Base-by-base conservation (phyloP, 2,888 invertebrate species). In the Cenopis cana region DNA sequence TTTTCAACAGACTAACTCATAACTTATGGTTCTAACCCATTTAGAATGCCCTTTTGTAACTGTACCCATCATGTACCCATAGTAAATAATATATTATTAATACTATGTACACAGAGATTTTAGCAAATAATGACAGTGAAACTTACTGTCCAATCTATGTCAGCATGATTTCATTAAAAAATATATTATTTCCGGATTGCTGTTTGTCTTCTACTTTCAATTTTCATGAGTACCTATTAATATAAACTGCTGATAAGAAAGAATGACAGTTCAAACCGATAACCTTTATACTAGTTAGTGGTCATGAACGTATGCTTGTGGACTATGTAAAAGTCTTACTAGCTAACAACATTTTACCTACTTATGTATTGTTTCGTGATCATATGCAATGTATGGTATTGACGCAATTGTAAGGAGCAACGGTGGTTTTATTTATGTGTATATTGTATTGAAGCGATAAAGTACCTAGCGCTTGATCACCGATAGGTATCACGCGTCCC, bases 401-500 rank as follows among this genome's bases (percentile, higher is more conserved):
- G 18, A 9, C 2, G 50, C 18, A 17, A 50, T 50, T 46, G n/a
- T n/a, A 6, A 12, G n/a, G 46, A 46, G n/a, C 41, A 46, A 46
- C 14, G 8, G 8, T 46, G 12, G 46, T n/a, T n/a, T n/a, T 33
- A 3, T 33, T 5, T 46, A 1, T 8, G 8, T 46, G 41, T n/a
- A n/a, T n/a, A n/a, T 46, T 5, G 41, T 14, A 46, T 46, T n/a
- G 14, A 46, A n/a, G 41, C n/a, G 41, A 41, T 14, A 36, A 12
- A 38, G 38, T n/a, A 59, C 41, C 41, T 38, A 24, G 8, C 14
- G 8, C n/a, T 24, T 24, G 38, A 18, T 38, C 24, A 38, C 46
- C 46, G 38, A 54, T 64, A 64, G 64, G 38, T 54, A 64, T 38
- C 64, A 52, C 11, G 33, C 24, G 59, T 59, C 54, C 38, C 55